These are phyloP conservation scores for Artibeus jamaicensis DNA, from an alignment of 2,797 vertebrate genomes.

Conservation along the genomic window DNA sequence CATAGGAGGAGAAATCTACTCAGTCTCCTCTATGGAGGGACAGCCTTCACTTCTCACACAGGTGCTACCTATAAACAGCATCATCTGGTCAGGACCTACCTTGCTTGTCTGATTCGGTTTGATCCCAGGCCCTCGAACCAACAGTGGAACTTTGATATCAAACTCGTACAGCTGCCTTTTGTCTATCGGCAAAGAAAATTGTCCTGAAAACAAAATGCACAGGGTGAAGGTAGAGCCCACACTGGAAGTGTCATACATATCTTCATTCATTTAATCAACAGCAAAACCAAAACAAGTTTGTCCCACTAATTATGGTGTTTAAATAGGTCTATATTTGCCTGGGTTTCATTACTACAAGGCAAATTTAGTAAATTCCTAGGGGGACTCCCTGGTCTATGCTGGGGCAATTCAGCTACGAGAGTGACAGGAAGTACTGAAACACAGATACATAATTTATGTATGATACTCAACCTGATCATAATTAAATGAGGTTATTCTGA, in stretches of 20 bases:
- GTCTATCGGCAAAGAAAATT: conserved; percentile 97
- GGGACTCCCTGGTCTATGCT: background rate
- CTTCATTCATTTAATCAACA: background rate
- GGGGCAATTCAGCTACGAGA: background rate
- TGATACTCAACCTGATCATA: background rate
- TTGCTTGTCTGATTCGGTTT: conserved; percentile 94
- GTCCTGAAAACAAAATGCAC: conserved; percentile 84
- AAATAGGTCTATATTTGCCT: background rate
- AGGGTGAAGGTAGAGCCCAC: background rate
- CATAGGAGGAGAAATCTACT: background rate
- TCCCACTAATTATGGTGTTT: background rate
- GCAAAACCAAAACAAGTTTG: background rate
- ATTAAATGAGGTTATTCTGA: background rate
- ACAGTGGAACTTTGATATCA: conserved; percentile 95
- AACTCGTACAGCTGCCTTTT: conserved; percentile 98
- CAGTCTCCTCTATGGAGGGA: background rate
- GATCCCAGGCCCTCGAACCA: conserved; percentile 95
- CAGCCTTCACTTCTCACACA: background rate
- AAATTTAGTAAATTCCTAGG: background rate
- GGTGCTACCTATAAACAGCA: background rate
- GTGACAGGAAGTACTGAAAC: background rate
- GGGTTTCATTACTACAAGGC: background rate
- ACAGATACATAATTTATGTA: background rate
- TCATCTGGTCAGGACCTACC: conserved; percentile 81
- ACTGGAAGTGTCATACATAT: background rate